phyloP scores from a whole-genome alignment of 2,113 vertebrate species.

The human (Homo sapiens) region DNA sequence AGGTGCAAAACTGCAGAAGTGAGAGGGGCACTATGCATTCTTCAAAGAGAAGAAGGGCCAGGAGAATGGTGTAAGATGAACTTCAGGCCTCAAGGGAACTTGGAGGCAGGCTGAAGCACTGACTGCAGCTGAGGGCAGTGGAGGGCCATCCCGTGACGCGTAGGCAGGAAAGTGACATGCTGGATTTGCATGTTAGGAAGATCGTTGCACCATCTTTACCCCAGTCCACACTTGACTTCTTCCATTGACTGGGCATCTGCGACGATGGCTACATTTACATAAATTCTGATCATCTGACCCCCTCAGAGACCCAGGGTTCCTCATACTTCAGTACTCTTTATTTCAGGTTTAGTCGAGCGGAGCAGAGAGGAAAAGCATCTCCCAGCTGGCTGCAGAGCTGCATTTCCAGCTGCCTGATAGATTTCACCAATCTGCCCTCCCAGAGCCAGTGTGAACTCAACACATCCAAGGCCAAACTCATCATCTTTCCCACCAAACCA shows the following conservation, averaged over 20 bases:
- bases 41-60: not conserved
- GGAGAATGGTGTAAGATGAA: not conserved
- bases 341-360: not conserved
- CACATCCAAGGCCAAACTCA: not conserved
- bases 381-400: not conserved
- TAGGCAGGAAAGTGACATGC: not conserved
- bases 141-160: not conserved
- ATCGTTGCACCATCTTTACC: not conserved
- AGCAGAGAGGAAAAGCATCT: not conserved
- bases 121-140: not conserved
- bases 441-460: not conserved
- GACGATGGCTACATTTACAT: not conserved
- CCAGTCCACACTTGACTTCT: not conserved
- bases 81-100: not conserved
- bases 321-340: not conserved
- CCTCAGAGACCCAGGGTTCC: not conserved
- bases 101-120: not conserved
- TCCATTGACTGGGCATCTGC: not conserved
- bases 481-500: not conserved
- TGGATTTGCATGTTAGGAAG: not conserved
- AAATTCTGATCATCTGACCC: not conserved
- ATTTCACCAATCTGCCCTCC: not conserved
- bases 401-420: not conserved
- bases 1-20: not conserved
- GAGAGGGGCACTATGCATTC: not conserved